Conservation (phyloP, 2,797 vertebrate species). For the Myotis myotis region DNA sequence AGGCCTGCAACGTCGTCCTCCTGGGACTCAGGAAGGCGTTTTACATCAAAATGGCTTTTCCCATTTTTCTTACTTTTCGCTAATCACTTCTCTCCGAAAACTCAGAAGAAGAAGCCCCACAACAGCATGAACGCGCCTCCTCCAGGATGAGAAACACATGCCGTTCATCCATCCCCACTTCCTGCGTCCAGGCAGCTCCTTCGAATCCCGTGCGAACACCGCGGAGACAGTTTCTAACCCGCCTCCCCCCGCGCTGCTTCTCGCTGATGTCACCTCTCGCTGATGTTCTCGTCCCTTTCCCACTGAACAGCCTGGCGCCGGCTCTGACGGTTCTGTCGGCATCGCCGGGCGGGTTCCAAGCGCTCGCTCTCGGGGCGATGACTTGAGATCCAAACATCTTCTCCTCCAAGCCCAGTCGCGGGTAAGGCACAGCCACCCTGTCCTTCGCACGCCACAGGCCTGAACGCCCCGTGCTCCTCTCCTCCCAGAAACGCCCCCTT, state of each 20-base stretch:
- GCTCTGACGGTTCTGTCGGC: neutral
- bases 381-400: neutral
- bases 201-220: neutral
- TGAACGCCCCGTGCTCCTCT: too few relatives aligned
- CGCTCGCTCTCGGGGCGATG: too few relatives aligned
- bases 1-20: neutral
- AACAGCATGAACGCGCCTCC: neutral
- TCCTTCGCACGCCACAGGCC: neutral
- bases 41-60: neutral
- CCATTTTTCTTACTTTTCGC: neutral
- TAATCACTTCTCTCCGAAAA: neutral
- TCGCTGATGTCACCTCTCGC: neutral
- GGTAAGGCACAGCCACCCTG: neutral
- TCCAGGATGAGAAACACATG: neutral
- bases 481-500: too few relatives aligned
- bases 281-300: neutral
- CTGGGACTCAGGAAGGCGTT: neutral
- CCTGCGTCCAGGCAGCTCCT: neutral
- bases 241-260: accelerated
- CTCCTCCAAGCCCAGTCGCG: neutral
- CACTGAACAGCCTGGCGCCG: neutral
- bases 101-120: neutral
- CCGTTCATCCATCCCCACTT: neutral
- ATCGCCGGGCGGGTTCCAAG: neutral
- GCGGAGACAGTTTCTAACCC: neutral